phyloP scores from a whole-genome alignment of 2,113 vertebrate genomes.

The Myotis davidii region DNA sequence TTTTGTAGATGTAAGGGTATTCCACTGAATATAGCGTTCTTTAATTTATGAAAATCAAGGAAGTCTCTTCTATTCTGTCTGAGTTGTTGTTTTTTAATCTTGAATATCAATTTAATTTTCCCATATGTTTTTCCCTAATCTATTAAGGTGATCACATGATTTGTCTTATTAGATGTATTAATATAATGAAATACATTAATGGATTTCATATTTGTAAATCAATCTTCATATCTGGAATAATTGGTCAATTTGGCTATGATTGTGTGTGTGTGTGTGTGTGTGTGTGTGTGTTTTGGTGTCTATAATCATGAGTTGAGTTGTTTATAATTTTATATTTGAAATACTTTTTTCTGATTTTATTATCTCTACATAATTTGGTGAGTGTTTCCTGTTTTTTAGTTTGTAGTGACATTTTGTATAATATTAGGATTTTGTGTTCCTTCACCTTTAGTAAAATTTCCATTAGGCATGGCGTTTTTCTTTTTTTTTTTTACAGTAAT shows the following conservation, averaged over 20 bases:
- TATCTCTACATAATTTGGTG: not conserved
- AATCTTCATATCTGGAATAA: not conserved
- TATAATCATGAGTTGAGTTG: not conserved
- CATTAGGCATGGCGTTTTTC: not conserved
- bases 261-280: not conserved
- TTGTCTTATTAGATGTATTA: constrained; percentile 28
- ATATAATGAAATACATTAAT: not conserved
- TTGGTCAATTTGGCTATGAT: not conserved
- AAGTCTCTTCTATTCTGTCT: not conserved
- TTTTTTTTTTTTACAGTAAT: too few species aligned
- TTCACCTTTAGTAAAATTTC: not conserved
- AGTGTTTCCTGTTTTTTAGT: not conserved
- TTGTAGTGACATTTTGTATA: not conserved
- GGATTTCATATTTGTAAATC: not conserved
- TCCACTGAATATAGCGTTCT: not conserved
- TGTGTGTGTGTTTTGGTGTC: not conserved
- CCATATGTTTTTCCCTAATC: not conserved
- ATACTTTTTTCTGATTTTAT: not conserved
- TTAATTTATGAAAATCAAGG: not conserved
- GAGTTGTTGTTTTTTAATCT: not conserved
- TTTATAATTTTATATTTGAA: not conserved
- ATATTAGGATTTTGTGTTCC: not conserved
- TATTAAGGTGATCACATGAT: not conserved
- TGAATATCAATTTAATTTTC: not conserved
- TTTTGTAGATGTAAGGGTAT: not conserved